Conservation (phyloP, 2,888 invertebrate genomes). For the Schizaphis graminum region DNA sequence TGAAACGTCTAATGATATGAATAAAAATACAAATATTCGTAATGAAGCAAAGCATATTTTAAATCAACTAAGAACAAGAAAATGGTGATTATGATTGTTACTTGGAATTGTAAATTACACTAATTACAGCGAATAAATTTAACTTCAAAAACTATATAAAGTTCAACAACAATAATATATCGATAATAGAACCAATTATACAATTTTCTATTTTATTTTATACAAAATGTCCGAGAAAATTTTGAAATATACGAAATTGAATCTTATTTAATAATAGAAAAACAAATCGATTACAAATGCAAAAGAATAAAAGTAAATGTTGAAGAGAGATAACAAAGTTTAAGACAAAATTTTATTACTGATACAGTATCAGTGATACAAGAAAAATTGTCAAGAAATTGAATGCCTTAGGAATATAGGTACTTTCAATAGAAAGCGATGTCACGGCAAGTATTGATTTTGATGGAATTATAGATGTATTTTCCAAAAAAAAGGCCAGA, state of each 20-base stretch:
- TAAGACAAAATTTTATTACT: not conserved
- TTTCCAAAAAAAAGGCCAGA: not conserved
- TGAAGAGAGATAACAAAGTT: slow-evolving; percentile 22
- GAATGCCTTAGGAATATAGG: slow-evolving; percentile 40
- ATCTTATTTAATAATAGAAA: slow-evolving; percentile 26
- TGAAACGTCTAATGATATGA: not conserved
- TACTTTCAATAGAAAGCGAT: slow-evolving; percentile 41
- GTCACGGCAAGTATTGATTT: slow-evolving; percentile 14
- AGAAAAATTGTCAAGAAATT: too few species aligned
- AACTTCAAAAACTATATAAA: slow-evolving; percentile 4
- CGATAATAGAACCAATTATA: slow-evolving; percentile 19
- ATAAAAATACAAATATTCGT: not conserved
- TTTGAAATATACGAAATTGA: slow-evolving; percentile 29
- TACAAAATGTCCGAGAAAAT: slow-evolving; percentile 32
- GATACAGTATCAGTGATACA: slow-evolving; percentile 24
- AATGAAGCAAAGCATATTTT: not conserved
- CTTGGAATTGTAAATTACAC: slow-evolving; percentile 2
- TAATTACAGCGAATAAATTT: slow-evolving; percentile 29
- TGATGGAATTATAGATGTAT: slow-evolving; percentile 6
- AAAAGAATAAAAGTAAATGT: slow-evolving; percentile 18
- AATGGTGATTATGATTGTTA: slow-evolving; percentile 11
- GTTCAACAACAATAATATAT: slow-evolving; percentile 30
- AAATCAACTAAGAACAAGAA: slow-evolving; percentile 14
- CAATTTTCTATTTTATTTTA: slow-evolving; percentile 22
- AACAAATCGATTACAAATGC: slow-evolving; percentile 41